Evolutionary conservation across 2,113 vertebrate genomes (phyloP), one percentile per base, ranked within the genome.

Genomic region (Bambusicola thoracicus): DNA sequence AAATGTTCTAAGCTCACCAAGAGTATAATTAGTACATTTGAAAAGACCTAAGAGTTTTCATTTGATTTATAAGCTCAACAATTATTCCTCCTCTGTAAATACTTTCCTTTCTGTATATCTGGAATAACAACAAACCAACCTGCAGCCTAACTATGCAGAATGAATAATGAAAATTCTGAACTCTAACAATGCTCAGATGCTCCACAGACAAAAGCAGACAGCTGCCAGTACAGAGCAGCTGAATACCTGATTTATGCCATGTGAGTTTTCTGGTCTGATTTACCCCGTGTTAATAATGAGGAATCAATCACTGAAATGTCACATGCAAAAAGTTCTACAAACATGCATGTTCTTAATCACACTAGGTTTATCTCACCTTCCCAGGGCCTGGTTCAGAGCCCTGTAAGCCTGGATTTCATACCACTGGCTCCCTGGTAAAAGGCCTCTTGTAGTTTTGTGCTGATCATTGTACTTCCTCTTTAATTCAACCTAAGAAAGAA

Each of bases 371-470:
- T 94, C 97, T 95, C 93, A 99, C 99, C 99, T 99, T 73, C 99
- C 99, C 46, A 99, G 98, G 83, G 99, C 99, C 97, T 99, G 99
- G 96, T 99, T 99, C 53, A 99, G 97, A 85, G 99, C 99, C 74
- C 99, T 98, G 49, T 98, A 99, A 63, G 99, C 99, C 97, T 99
- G 99, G 85, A 99, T 99, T 97, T 99, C 99, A 89, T 99, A 99
- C 99, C 99, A 99, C 14, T 98, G 98, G 74, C 97, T 90, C 30
- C 99, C 99, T 48, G 99, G 94, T 81, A 99, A 98, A 89, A 99
- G 98, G 73, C 99, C 99, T 95, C 99, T 98, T 43, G 96, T 94
- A 95, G 97, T 98, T 94, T 98, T 98, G 97, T 99, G 98, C 75
- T 98, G 98, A 85, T 99, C 98, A 73, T 99, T 99, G 94, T 99